phyloP scores from a whole-genome alignment of 2,797 vertebrate species.

The Cyclura pinguis region DNA sequence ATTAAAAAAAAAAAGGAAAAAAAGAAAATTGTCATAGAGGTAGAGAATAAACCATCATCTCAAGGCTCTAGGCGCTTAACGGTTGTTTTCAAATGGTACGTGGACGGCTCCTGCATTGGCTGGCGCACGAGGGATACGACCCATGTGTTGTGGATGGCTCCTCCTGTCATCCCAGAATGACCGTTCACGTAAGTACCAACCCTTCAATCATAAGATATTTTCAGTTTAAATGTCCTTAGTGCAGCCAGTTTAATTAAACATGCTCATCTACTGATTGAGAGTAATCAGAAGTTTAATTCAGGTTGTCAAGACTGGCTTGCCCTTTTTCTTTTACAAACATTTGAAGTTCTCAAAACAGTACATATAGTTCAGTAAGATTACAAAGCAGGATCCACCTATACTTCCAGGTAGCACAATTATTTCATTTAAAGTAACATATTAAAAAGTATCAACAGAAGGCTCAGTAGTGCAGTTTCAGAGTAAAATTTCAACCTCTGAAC shows the following conservation, averaged over 20 bases:
- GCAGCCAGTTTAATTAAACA: neutral
- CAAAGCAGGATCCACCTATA: neutral
- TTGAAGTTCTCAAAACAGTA: neutral
- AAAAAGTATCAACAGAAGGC: neutral
- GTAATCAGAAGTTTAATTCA: neutral
- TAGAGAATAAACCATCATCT: too few relatives aligned
- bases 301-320: neutral
- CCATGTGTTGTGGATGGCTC: too few relatives aligned
- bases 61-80: too few relatives aligned
- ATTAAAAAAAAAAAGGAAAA: too few relatives aligned
- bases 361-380: slow-evolving; percentile 1
- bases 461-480: slow-evolving; percentile 17
- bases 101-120: too few relatives aligned
- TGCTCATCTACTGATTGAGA: neutral
- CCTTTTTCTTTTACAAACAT: neutral
- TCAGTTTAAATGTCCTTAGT: neutral
- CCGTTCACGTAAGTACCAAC: too few relatives aligned
- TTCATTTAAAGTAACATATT: neutral
- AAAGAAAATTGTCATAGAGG: too few relatives aligned
- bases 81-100: too few relatives aligned
- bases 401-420: slow-evolving; percentile 14
- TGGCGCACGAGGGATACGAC: too few relatives aligned
- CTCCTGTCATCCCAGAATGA: too few relatives aligned
- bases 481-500: neutral
- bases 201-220: neutral